These are phyloP conservation scores for Podarcis lilfordi DNA, from an alignment of 2,797 vertebrate species.

Conservation along the genomic window DNA sequence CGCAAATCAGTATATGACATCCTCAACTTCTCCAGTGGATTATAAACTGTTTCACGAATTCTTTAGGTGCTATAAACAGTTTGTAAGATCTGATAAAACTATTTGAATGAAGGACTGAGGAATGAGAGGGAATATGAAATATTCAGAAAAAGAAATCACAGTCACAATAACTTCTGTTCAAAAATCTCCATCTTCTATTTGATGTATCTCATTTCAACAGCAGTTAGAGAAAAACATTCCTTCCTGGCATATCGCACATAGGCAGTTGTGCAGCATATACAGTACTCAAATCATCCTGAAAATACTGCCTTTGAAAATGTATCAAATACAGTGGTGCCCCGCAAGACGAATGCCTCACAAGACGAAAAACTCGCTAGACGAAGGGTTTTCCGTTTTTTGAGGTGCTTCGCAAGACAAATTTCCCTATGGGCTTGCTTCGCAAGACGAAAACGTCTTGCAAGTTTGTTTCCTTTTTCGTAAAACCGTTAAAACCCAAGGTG, in stretches of 20 bases:
- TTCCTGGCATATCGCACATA: background rate
- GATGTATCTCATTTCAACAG: background rate
- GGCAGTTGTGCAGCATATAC: background rate
- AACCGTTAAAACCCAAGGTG: no score
- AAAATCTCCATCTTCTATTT: background rate
- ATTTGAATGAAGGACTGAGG: background rate
- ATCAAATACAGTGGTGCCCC: background rate
- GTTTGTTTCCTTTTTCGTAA: no score
- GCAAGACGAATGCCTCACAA: no score
- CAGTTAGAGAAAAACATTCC: background rate
- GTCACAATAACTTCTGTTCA: background rate
- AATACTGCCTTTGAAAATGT: background rate
- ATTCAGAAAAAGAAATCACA: background rate
- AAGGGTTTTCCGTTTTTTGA: no score
- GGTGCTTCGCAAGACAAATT: no score
- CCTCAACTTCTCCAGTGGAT: background rate
- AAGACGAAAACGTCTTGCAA: no score
- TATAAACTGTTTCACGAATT: background rate
- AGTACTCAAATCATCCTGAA: background rate
- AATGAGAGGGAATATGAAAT: background rate
- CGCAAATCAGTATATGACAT: background rate
- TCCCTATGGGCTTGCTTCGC: no score
- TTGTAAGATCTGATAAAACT: background rate
- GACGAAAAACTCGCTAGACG: no score
- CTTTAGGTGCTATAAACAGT: background rate